Evolutionary conservation across 92 coral and sea anemone genomes (phyloP).

Genomic region (Paragorgia papillata): DNA sequence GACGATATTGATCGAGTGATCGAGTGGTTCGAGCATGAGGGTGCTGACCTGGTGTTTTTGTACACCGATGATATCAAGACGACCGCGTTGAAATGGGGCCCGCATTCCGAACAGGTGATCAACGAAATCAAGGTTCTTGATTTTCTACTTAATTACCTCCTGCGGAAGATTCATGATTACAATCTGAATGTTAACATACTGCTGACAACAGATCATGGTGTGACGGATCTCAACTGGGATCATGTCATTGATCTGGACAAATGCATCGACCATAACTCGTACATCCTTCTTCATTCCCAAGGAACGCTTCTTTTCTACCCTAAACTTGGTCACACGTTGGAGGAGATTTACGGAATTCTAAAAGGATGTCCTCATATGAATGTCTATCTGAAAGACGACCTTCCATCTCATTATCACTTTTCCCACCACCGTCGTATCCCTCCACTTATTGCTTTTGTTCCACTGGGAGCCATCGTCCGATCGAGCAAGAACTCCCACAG

Average conservation of each 20-base stretch:
- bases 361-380: conserved; percentile 62
- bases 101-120: conserved; percentile 53
- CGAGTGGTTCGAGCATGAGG: conserved; percentile 58
- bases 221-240: conserved; percentile 63
- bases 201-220: conserved; percentile 83
- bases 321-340: conserved; percentile 46
- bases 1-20: conserved; percentile 62
- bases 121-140: conserved; percentile 60
- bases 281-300: conserved; percentile 52
- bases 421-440: conserved; percentile 68
- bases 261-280: conserved; percentile 39
- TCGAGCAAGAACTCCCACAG: conserved; percentile 5
- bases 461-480: conserved; percentile 21
- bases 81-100: conserved; percentile 65
- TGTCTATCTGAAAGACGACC: conserved; percentile 67
- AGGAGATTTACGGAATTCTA: conserved; percentile 54
- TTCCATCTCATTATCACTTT: conserved; percentile 67
- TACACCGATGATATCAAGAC: conserved; percentile 86
- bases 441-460: conserved; percentile 61
- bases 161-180: conserved; percentile 50
- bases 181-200: conserved; percentile 61
- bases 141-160: conserved; percentile 55
- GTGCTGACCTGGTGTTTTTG: conserved; percentile 66
- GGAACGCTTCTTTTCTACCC: conserved; percentile 76
- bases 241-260: conserved; percentile 60